phyloP scores from a whole-genome alignment of 2,888 invertebrate genomes.

The Drosophila cyrtoloma region DNA sequence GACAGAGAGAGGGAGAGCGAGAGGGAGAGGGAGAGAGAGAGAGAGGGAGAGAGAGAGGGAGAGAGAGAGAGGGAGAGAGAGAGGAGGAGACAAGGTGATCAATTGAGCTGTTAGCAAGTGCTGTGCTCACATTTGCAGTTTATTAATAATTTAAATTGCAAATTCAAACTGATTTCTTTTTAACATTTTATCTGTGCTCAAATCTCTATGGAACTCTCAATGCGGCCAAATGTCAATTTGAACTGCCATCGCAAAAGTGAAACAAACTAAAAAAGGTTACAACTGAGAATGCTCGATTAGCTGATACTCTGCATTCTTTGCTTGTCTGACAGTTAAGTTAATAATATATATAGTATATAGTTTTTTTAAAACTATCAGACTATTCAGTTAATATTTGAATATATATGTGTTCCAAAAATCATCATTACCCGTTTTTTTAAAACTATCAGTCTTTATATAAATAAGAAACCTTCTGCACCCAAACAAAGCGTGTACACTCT shows the following conservation, averaged over 20 bases:
- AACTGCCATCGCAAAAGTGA: conserved; percentile 21
- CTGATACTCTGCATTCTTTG: conserved; percentile 2
- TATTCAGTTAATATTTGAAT: background rate
- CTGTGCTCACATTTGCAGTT: conserved; percentile 22
- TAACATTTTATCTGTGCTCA: background rate
- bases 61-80: background rate
- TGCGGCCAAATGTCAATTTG: conserved; percentile 46
- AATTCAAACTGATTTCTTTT: conserved; percentile 48
- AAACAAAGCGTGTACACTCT: background rate
- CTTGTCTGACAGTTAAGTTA: background rate
- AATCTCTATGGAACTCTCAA: conserved; percentile 35
- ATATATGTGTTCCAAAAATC: too few relatives aligned
- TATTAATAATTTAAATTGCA: conserved; percentile 74
- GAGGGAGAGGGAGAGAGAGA: background rate
- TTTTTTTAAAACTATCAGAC: background rate
- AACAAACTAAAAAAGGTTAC: background rate
- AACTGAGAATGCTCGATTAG: background rate
- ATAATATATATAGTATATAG: too few relatives aligned
- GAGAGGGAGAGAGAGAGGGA: too few relatives aligned
- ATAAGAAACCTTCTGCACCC: background rate
- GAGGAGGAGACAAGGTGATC: background rate
- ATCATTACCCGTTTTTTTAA: background rate
- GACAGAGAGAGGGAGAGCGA: background rate
- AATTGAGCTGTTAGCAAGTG: conserved; percentile 19
- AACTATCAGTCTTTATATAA: background rate